These are phyloP conservation scores for Pithys albifrons DNA, from an alignment of 2,113 vertebrate genomes.

Conservation along the genomic window DNA sequence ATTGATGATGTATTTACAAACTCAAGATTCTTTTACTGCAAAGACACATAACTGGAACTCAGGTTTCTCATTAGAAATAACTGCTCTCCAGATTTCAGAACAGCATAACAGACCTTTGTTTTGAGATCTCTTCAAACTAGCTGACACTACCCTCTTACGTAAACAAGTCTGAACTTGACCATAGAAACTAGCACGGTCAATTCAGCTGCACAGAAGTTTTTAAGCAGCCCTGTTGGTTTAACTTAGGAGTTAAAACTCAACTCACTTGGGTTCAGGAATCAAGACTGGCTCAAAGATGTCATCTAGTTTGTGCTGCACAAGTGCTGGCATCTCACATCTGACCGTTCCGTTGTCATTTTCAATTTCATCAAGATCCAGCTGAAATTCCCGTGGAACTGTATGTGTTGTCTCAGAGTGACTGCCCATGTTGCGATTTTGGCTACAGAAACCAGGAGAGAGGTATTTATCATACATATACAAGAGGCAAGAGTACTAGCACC, in stretches of 20 bases:
- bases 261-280: slow-evolving; percentile 95
- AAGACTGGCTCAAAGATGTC: slow-evolving; percentile 95
- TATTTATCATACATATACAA: not conserved
- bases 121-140: not conserved
- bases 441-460: slow-evolving; percentile 65
- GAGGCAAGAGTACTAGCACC: not conserved
- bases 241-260: not conserved
- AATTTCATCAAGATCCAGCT: slow-evolving; percentile 96
- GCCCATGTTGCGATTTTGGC: slow-evolving; percentile 90
- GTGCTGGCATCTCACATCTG: slow-evolving; percentile 91
- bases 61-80: not conserved
- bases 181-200: not conserved
- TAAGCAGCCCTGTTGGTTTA: not conserved
- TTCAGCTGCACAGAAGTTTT: not conserved
- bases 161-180: not conserved
- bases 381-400: slow-evolving; percentile 90
- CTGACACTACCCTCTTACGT: not conserved
- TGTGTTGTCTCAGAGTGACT: slow-evolving; percentile 83
- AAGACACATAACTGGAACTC: not conserved
- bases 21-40: not conserved
- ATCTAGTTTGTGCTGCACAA: slow-evolving; percentile 96
- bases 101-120: not conserved
- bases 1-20: not conserved
- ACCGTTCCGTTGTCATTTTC: slow-evolving; percentile 90
- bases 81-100: not conserved